Evolutionary conservation across 1,140 invertebrate genomes (phyloP).

Genomic region (Tribolium madens): DNA sequence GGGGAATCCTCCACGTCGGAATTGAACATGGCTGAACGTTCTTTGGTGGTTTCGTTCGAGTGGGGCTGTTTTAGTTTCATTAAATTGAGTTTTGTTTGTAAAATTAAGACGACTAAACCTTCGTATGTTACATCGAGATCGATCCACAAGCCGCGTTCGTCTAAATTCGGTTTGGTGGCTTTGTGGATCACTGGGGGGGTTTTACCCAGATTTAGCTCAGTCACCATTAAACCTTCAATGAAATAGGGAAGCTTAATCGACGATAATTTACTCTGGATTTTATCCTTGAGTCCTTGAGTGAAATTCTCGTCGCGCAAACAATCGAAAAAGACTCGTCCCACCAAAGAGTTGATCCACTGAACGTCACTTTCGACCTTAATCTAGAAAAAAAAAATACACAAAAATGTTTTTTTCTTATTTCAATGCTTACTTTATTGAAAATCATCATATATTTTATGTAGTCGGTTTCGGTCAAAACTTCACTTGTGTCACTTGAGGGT

Average conservation of each 20-base stretch:
- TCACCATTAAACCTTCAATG: conserved; percentile 85
- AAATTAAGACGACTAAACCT: conserved; percentile 87
- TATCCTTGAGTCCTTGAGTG: conserved; percentile 75
- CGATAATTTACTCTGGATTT: conserved; percentile 88
- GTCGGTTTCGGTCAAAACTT: conserved; percentile 48
- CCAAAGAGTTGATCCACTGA: conserved; percentile 81
- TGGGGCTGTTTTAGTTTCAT: conserved; percentile 80
- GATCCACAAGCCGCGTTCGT: conserved; percentile 92
- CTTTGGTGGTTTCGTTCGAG: conserved; percentile 53
- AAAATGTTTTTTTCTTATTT: too few relatives aligned
- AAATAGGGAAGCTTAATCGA: conserved; percentile 91
- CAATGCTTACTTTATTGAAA: conserved; percentile 57
- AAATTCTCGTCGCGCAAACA: conserved; percentile 73
- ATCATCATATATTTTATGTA: conserved; percentile 56
- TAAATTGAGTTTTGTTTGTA: conserved; percentile 96
- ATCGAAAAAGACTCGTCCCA: conserved; percentile 84
- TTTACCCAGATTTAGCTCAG: conserved; percentile 81
- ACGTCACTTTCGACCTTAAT: conserved; percentile 46
- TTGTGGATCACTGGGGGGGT: conserved; percentile 82
- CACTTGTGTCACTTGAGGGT: background rate
- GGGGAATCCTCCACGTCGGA: conserved; percentile 93
- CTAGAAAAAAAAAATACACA: background rate
- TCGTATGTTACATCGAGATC: conserved; percentile 92
- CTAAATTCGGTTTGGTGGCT: conserved; percentile 79
- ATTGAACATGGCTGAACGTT: conserved; percentile 75